These are phyloP conservation scores for Drosophila quinaria DNA, from an alignment of 2,888 invertebrate genomes.

Conservation along the genomic window DNA sequence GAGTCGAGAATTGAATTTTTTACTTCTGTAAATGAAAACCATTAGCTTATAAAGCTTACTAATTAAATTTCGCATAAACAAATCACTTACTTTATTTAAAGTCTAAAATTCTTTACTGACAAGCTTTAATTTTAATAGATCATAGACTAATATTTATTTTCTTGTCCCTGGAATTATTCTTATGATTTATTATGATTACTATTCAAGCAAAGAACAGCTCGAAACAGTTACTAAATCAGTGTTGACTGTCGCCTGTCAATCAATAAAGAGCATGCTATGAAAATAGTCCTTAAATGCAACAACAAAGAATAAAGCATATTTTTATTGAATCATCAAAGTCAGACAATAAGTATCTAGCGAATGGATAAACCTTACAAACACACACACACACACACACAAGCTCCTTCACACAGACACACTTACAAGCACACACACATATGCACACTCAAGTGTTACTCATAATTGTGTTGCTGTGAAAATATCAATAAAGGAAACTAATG, in stretches of 20 bases:
- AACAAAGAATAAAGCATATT: constrained; percentile 48
- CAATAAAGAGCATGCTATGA: constrained; percentile 27
- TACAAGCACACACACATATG: constrained; percentile 2
- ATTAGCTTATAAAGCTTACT: neutral
- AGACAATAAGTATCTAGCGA: constrained; percentile 37
- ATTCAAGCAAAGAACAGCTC: neutral
- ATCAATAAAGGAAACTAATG: constrained; percentile 81
- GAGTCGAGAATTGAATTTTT: neutral
- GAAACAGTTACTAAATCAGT: constrained; percentile 14
- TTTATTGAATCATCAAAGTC: constrained; percentile 68
- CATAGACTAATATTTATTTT: neutral
- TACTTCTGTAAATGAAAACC: neutral
- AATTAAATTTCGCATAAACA: neutral
- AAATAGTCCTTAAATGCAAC: constrained; percentile 36
- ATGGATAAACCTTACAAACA: constrained; percentile 29
- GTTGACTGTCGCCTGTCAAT: constrained; percentile 5
- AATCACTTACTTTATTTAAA: neutral
- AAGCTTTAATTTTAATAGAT: neutral
- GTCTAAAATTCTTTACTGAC: neutral
- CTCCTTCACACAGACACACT: constrained; percentile 12
- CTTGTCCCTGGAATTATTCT: constrained; percentile 1
- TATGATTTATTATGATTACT: constrained; percentile 9
- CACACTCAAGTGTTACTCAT: constrained; percentile 57
- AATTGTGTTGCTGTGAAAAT: constrained; percentile 78
- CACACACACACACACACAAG: constrained; percentile 27